These are phyloP conservation scores for Alcedo quadribrachys DNA, from an alignment of 2,797 vertebrate species.

Conservation along the genomic window DNA sequence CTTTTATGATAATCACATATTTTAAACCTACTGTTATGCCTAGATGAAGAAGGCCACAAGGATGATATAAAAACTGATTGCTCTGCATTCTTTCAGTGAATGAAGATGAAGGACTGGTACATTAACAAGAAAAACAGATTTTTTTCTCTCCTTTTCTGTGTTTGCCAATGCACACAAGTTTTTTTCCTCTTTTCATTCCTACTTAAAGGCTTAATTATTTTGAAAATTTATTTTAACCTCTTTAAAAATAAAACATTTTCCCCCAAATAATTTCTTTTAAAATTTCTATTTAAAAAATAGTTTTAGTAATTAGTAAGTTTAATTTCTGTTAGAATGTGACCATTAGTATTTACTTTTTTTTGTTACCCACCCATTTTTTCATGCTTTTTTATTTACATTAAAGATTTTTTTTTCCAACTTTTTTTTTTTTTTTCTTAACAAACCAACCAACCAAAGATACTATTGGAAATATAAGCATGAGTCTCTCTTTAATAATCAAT, in stretches of 20 bases:
- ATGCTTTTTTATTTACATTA: fast-evolving
- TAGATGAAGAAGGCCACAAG: neutral
- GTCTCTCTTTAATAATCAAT: neutral
- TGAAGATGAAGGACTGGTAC: neutral
- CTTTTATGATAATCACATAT: neutral
- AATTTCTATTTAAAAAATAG: neutral
- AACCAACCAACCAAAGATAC: neutral
- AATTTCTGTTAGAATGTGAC: neutral
- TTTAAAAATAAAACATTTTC: neutral
- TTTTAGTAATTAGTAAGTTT: neutral
- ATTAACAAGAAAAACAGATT: neutral
- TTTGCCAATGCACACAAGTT: neutral
- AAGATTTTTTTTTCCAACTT: neutral
- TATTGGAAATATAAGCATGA: neutral
- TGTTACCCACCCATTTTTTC: neutral
- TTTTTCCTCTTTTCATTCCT: neutral
- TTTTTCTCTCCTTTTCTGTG: neutral
- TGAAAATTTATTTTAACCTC: neutral
- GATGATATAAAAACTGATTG: neutral
- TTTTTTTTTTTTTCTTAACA: neutral
- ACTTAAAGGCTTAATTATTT: neutral
- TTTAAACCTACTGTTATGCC: neutral
- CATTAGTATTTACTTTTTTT: neutral
- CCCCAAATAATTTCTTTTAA: neutral
- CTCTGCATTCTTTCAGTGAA: neutral